A percentile compares a stretch with the other conserved stretches of the same genome.
Evolutionary conservation across 2,888 invertebrate genomes (phyloP).

Genomic region (Eupithecia tripunctaria): DNA sequence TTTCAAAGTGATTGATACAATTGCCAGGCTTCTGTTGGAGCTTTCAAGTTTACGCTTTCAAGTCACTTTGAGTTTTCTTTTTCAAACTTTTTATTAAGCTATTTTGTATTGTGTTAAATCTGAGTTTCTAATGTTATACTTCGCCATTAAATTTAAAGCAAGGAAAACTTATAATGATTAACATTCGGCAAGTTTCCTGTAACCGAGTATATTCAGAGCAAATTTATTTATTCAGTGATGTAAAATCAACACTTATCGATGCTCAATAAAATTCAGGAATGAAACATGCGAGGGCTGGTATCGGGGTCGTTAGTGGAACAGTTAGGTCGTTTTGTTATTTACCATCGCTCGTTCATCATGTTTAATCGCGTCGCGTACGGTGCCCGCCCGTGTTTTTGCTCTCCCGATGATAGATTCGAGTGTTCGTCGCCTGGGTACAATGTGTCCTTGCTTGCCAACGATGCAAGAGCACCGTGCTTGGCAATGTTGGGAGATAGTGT

Average conservation of each 20-base stretch:
- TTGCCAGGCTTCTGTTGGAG: conserved; percentile 43
- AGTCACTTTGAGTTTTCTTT: conserved; percentile 37
- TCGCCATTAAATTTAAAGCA: not conserved
- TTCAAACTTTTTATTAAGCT: conserved; percentile 19
- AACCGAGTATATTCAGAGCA: conserved; percentile 6
- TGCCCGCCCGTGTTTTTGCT: conserved; percentile 59
- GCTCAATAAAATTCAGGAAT: conserved; percentile 65
- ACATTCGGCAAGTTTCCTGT: not conserved
- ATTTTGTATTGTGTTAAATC: conserved; percentile 9
- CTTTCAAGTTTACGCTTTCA: conserved; percentile 35
- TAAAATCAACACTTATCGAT: conserved; percentile 58
- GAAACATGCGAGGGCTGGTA: conserved; percentile 63
- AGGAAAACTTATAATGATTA: not conserved
- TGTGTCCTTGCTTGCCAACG: conserved; percentile 21
- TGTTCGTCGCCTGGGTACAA: conserved; percentile 28
- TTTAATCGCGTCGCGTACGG: conserved; percentile 68
- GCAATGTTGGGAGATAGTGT: not conserved
- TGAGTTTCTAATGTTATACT: not conserved
- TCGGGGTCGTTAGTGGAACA: conserved; percentile 71
- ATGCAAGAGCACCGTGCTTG: not conserved
- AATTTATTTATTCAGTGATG: conserved; percentile 44
- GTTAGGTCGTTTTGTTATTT: conserved; percentile 68
- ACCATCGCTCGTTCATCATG: conserved; percentile 74
- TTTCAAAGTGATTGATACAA: conserved; percentile 62
- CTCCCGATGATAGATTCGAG: conserved; percentile 42